A percentile compares a stretch with the other conserved stretches of the same genome.
Conservation (phyloP, 2,113 vertebrate genomes). For the Rhinopomastus cyanomelas region DNA sequence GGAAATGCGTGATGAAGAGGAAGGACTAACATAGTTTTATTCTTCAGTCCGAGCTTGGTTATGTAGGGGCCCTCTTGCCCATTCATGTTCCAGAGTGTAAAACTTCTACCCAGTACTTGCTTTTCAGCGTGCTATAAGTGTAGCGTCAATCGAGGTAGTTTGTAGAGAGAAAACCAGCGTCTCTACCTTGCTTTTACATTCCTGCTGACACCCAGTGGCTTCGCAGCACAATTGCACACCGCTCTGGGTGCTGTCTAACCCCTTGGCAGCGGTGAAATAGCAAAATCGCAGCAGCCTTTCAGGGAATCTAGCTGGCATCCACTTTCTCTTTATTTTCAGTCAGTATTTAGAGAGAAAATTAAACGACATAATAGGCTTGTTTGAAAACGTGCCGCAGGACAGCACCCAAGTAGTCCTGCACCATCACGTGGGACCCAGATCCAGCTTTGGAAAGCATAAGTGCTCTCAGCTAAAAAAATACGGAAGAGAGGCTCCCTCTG, state of each 20-base stretch:
- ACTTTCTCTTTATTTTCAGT: neutral
- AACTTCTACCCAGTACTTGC: neutral
- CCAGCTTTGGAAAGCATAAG: neutral
- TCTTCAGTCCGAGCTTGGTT: neutral
- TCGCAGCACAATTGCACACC: neutral
- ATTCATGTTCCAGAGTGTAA: neutral
- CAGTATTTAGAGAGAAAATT: neutral
- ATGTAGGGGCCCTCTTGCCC: neutral
- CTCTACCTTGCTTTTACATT: neutral
- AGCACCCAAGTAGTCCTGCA: accelerated
- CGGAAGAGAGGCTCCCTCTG: neutral
- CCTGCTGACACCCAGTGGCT: constrained; percentile 75
- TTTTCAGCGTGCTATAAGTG: neutral
- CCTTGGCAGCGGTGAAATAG: accelerated
- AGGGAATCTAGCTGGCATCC: neutral
- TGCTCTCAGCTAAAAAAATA: neutral
- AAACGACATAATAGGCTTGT: neutral
- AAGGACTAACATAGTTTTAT: neutral
- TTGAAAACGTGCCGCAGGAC: neutral
- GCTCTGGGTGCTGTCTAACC: accelerated
- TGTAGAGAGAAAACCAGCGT: neutral
- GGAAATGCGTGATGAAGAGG: neutral
- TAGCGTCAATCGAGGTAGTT: accelerated
- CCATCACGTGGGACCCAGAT: accelerated
- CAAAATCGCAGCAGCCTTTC: neutral